Base-by-base conservation (phyloP, 2,888 invertebrate species). In the Dicyrtomina minuta region DNA sequence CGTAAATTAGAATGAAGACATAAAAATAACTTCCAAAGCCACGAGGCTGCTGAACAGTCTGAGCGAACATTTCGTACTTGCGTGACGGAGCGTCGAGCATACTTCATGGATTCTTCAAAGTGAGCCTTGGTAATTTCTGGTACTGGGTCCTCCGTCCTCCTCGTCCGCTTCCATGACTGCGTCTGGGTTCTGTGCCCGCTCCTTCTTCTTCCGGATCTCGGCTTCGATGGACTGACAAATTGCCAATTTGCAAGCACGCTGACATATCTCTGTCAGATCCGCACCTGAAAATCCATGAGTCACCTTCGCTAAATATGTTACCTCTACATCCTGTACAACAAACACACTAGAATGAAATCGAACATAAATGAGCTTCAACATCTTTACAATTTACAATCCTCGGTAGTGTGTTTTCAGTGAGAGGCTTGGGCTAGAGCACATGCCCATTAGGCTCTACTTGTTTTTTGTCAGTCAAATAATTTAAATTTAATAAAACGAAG, bases 61-160 rank as follows among this genome's bases (percentile, higher is more conserved):
- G n/a, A n/a, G n/a, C n/a, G n/a, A n/a, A n/a, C 98, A 99, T 99
- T 87, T 99, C 99, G 84, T 99, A 99, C 86, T 99, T 99, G 82
- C 98, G 96, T 96, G 60, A 99, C 99, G 33, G 98, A 99, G 80
- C 98, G 89, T 65, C 97, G 89, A 74, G 97, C 97, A 84, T 91
- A 97, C 85, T 94, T 93, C 97, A 98, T 98, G 46, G 97, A 96
- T 84, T 99, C 99, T 84, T 99, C 99, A 84, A 99, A 99, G 84
- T 99, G 99, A 70, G 91, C 92, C 79, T 93, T 88, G 70, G 93
- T 93, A 80, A 99, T 97, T 85, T 99, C 98, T 64, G 99, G 99
- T 78, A 99, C 99, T 44, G 98, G 98, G 86, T 99, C 99, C 77
- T n/a, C n/a, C n/a, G n/a, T n/a, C n/a, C n/a, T 92, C 93, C 79